phyloP scores from a whole-genome alignment of 2,888 invertebrate genomes.

The Linnaemya vulpina region DNA sequence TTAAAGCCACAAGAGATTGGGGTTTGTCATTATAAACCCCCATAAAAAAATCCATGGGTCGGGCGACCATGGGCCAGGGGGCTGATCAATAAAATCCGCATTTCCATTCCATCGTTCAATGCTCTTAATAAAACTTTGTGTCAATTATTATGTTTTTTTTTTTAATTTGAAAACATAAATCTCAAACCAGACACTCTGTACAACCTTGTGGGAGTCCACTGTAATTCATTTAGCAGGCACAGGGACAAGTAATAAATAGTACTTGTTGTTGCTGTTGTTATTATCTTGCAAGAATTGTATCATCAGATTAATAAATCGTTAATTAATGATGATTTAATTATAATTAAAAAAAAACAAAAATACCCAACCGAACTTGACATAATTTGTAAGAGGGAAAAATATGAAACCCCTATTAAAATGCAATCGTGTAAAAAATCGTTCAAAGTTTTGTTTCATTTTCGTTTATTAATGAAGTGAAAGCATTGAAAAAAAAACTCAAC shows the following conservation, averaged over 20 bases:
- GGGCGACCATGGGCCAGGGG: too few relatives aligned
- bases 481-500: too few relatives aligned
- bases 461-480: background rate
- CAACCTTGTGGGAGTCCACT: too few relatives aligned
- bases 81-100: too few relatives aligned
- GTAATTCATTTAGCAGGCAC: background rate
- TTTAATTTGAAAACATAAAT: too few relatives aligned
- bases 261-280: background rate
- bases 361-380: constrained; percentile 55
- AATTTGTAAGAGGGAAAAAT: constrained; percentile 31
- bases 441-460: background rate
- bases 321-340: constrained; percentile 48
- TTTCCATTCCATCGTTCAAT: too few relatives aligned
- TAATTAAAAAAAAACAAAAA: constrained; percentile 15
- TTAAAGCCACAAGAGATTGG: too few relatives aligned
- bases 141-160: too few relatives aligned
- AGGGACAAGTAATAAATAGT: background rate
- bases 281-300: constrained; percentile 16
- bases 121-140: too few relatives aligned
- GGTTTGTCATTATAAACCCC: too few relatives aligned
- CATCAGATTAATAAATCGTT: constrained; percentile 50
- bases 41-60: too few relatives aligned
- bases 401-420: constrained; percentile 8
- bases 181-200: too few relatives aligned
- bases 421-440: constrained; percentile 12